Evolutionary conservation across 2,888 invertebrate species (phyloP).

Genomic region (Drosophila greeni): DNA sequence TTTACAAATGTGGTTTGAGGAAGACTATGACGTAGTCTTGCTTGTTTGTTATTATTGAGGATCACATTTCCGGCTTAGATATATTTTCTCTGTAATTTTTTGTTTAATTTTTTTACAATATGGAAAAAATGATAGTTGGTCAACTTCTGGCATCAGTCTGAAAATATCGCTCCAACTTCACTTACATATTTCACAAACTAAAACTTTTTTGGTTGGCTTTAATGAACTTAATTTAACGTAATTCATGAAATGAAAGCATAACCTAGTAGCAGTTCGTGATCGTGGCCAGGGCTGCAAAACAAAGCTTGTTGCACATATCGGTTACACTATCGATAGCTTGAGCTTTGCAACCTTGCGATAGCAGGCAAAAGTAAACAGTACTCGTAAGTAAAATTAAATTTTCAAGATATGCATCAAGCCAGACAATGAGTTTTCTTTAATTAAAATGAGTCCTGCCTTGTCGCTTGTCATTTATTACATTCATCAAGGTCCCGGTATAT

Average conservation of each 20-base stretch:
- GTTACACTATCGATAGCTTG: background rate
- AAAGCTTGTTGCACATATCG: too few relatives aligned
- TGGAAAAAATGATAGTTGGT: too few relatives aligned
- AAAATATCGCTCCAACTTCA: background rate
- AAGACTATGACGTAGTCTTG: too few relatives aligned
- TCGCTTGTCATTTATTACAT: background rate
- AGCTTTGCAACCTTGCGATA: background rate
- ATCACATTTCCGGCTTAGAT: background rate
- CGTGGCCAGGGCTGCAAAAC: background rate
- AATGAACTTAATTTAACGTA: too few relatives aligned
- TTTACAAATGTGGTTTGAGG: background rate
- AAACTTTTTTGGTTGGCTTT: background rate
- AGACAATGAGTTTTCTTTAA: too few relatives aligned
- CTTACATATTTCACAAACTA: background rate
- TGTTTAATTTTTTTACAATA: too few relatives aligned
- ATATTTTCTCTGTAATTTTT: too few relatives aligned
- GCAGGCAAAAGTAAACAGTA: background rate
- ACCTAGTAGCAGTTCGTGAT: background rate
- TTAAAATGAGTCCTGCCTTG: too few relatives aligned
- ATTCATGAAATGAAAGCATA: background rate
- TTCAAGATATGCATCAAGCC: too few relatives aligned
- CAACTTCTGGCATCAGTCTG: background rate
- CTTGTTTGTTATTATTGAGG: background rate
- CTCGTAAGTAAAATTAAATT: background rate
- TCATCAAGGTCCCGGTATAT: background rate